These are phyloP conservation scores for Caenorhabditis sp. DNA, from an alignment of 2,888 invertebrate genomes.

Conservation along the genomic window DNA sequence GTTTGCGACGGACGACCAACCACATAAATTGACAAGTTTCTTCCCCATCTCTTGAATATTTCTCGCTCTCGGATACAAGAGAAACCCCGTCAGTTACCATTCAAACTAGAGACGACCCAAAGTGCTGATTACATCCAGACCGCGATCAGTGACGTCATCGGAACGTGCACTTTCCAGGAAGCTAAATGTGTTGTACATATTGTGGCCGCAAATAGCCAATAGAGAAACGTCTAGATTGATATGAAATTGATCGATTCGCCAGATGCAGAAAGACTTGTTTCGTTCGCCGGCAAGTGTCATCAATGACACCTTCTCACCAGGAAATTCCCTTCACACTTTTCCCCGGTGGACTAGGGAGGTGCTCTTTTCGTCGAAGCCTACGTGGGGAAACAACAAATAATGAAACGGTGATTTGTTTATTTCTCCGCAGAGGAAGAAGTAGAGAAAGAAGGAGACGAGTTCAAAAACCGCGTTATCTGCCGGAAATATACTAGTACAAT, in stretches of 20 bases:
- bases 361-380: no score
- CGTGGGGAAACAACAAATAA: no score
- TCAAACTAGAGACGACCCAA: slow-evolving; percentile 17
- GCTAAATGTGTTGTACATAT: background rate
- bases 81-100: background rate
- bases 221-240: slow-evolving; percentile 13
- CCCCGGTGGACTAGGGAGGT: no score
- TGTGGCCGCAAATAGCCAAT: slow-evolving; percentile 6
- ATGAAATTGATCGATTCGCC: slow-evolving; percentile 1
- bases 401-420: slow-evolving; percentile 6
- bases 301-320: slow-evolving; percentile 18
- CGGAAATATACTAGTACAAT: slow-evolving; percentile 26
- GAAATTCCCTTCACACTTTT: slow-evolving; percentile 3
- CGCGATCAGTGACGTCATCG: background rate
- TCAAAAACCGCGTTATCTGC: slow-evolving; percentile 9
- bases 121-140: background rate
- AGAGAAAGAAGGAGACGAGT: background rate
- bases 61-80: slow-evolving; percentile 4
- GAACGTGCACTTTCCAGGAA: slow-evolving; percentile 23
- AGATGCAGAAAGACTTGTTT: slow-evolving; percentile 21
- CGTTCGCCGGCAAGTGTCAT: slow-evolving; percentile 32
- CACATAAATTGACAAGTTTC: slow-evolving; percentile 53
- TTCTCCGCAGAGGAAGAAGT: slow-evolving; percentile 4
- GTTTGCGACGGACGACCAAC: slow-evolving; percentile 42
- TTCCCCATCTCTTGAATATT: slow-evolving; percentile 21